Percentiles rank a stretch among this genome's conserved stretches.
phyloP scores from a whole-genome alignment of 2,113 vertebrate species.

The Aramus guarauna region DNA sequence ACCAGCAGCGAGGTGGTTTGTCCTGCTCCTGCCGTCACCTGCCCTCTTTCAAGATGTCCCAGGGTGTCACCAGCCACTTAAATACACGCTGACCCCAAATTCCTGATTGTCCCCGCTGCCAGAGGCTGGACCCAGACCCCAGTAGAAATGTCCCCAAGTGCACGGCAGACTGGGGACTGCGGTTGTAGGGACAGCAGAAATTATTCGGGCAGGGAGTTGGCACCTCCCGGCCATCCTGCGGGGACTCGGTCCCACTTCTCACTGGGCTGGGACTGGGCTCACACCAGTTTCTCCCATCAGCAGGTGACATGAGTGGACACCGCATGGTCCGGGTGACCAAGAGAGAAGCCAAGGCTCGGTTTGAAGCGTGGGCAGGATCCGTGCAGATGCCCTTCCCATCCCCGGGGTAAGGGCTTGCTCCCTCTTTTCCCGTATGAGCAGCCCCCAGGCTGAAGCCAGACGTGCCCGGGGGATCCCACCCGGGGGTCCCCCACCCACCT shows the following conservation, averaged over 20 bases:
- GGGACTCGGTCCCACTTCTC: fast-evolving
- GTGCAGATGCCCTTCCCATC: fast-evolving
- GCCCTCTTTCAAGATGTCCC: not conserved
- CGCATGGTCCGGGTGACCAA: fast-evolving
- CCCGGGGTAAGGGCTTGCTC: not conserved
- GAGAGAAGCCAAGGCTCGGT: not conserved
- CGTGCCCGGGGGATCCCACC: not conserved
- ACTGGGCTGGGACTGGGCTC: not conserved
- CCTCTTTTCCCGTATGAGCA: not conserved
- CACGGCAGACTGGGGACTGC: fast-evolving
- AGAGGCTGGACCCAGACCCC: not conserved
- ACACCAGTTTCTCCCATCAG: not conserved
- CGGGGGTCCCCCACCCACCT: fast-evolving
- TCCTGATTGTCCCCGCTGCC: not conserved
- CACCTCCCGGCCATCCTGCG: fast-evolving
- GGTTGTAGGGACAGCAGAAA: not conserved
- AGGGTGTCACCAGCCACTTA: not conserved
- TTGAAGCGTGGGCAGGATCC: not conserved
- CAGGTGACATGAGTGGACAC: fast-evolving
- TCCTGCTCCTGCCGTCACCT: not conserved
- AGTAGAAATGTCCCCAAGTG: not conserved
- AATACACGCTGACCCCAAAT: not conserved
- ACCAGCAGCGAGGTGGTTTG: fast-evolving
- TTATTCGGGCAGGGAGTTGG: too few relatives aligned
- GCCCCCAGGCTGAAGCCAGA: not conserved